Evolutionary conservation across 2,113 vertebrate genomes (phyloP), one percentile per base, ranked within the genome.

Genomic region (Indicator indicator): DNA sequence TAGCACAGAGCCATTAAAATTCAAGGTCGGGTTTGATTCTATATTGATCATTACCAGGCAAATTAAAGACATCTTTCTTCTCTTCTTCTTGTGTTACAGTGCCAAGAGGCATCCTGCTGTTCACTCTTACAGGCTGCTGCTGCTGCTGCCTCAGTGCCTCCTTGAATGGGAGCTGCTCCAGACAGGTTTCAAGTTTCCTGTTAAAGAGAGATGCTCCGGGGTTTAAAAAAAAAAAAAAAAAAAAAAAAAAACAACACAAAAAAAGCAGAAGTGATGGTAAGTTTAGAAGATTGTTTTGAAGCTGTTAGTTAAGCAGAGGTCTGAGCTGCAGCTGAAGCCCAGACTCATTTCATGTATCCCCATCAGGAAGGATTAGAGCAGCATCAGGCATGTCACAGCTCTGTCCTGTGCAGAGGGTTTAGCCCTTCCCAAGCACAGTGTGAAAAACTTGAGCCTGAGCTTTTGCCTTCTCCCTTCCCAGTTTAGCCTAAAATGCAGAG

Each of bases 31-130:
- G 27, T 90, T 92, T 96, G 92, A 93, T 77, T 93, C 94, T 78
- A 2, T 89, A 95, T 94, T 94, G 93, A 96, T 96, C 90, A 93
- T 94, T 84, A 87, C 95, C 80, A 94, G 90, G 86, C 90, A 96
- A 95, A 96, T 97, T 96, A 97, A 97, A 96, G 92, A 92, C 95
- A 95, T 97, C 89, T 96, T 95, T 96, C 93, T 96, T 95, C 85
- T 85, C 95, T 33, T 75, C 74, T 76, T 54, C 75, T 60, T 26
- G 94, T 89, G 64, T 48, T 87, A 16, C 81, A 48, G 77, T 77
- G 93, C 96, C 95, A 92, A 52, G 75, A 94, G 84, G 79, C 56
- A 84, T 90, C 86, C 84, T 2, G 2, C 16, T 92, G 89, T 2
- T 81, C 0, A 0, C 59, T 74, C 79, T 56, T n/a, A 30, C 86